Conservation (phyloP, 2,113 vertebrate genomes). For the Rhea pennata region DNA sequence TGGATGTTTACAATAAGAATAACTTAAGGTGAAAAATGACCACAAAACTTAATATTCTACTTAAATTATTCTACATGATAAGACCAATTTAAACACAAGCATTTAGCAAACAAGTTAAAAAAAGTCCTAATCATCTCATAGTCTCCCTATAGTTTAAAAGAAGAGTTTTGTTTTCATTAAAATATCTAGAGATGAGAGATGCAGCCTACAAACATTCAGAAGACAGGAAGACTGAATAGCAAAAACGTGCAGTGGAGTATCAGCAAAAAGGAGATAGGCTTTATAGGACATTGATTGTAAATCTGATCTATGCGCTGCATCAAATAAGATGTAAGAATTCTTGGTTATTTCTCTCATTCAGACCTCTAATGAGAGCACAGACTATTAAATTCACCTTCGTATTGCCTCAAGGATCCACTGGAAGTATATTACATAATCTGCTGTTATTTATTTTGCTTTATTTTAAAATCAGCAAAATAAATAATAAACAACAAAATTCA, state of each 20-base stretch:
- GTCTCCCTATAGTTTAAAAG: not conserved
- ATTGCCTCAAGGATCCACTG: not conserved
- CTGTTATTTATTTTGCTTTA: not conserved
- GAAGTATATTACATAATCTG: not conserved
- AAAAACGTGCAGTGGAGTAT: not conserved
- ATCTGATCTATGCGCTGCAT: not conserved
- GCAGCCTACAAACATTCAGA: not conserved
- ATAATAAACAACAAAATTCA: not conserved
- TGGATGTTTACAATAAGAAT: not conserved
- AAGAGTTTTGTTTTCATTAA: not conserved
- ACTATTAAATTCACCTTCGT: not conserved
- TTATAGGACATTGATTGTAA: rapidly evolving
- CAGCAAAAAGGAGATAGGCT: not conserved
- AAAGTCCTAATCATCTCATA: not conserved
- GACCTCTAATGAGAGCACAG: not conserved
- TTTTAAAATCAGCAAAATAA: not conserved
- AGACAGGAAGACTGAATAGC: not conserved
- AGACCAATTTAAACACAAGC: not conserved
- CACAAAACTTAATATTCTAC: not conserved
- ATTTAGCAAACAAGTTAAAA: not conserved
- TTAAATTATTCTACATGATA: not conserved
- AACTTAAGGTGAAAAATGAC: not conserved
- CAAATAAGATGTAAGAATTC: not conserved
- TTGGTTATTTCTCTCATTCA: not conserved
- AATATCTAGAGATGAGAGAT: not conserved